A percentile compares a stretch with the other conserved stretches of the same genome.
These are phyloP conservation scores for Macrotus californicus DNA, from an alignment of 2,113 vertebrate species.

Conservation along the genomic window DNA sequence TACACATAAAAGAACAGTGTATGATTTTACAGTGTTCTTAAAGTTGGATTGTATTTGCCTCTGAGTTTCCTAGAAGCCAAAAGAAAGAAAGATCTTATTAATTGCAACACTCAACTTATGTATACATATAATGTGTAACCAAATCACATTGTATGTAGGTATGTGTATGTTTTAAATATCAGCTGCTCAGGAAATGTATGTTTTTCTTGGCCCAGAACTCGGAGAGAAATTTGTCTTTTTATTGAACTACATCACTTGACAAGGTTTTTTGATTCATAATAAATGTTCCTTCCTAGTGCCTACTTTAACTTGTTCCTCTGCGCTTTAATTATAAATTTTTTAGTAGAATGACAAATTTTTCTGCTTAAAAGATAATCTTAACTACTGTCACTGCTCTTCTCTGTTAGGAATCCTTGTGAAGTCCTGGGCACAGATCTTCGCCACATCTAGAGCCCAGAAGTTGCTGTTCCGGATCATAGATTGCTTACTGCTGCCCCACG, in stretches of 20 bases:
- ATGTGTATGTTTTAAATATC: background rate
- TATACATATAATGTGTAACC: background rate
- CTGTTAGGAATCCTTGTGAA: conserved; percentile 91
- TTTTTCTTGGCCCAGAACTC: background rate
- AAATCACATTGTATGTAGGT: background rate
- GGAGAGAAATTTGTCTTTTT: background rate
- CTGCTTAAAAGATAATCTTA: background rate
- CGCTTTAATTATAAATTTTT: conserved; percentile 3
- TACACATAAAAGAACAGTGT: background rate
- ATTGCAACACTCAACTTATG: background rate
- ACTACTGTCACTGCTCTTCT: conserved; percentile 27
- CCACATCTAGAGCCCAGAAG: conserved; percentile 92
- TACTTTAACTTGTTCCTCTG: background rate
- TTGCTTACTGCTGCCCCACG: conserved; percentile 88
- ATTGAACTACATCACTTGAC: background rate
- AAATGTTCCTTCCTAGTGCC: background rate
- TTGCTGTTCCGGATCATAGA: conserved; percentile 94
- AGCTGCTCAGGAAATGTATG: background rate
- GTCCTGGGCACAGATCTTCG: conserved; percentile 94
- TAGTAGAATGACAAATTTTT: background rate
- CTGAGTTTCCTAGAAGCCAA: background rate
- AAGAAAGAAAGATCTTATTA: background rate
- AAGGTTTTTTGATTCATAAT: conserved; percentile 9
- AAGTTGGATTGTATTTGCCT: background rate
- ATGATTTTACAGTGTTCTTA: background rate